Percentiles rank a stretch among this genome's conserved stretches.
These are phyloP conservation scores for Neuroterus valhalla DNA, from an alignment of 1,140 invertebrate genomes.

Conservation along the genomic window DNA sequence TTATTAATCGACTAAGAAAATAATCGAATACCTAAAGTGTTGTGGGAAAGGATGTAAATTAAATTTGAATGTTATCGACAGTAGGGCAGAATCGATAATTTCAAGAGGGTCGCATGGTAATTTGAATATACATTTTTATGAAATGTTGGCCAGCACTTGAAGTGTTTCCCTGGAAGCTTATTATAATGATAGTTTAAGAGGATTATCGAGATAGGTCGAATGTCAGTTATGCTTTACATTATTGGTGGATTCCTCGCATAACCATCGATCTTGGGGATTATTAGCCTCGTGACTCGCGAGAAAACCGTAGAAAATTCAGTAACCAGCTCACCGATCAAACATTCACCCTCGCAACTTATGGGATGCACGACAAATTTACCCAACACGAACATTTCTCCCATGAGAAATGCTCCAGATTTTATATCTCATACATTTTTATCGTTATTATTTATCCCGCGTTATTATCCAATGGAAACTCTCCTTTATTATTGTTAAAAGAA, in stretches of 20 bases:
- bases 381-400: too few relatives aligned
- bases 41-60: not conserved
- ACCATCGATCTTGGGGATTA: constrained; percentile 60
- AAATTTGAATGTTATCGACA: not conserved
- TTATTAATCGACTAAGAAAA: too few relatives aligned
- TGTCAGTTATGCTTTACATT: constrained; percentile 71
- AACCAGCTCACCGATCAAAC: constrained; percentile 10
- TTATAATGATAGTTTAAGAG: constrained; percentile 67
- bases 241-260: constrained; percentile 59
- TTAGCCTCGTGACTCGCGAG: constrained; percentile 31
- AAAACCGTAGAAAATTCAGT: constrained; percentile 42
- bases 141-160: constrained; percentile 65
- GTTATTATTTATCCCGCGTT: too few relatives aligned
- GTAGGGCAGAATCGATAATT: constrained; percentile 1
- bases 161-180: constrained; percentile 68
- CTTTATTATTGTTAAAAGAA: too few relatives aligned
- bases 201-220: constrained; percentile 69
- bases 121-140: constrained; percentile 61
- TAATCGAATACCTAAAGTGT: not conserved
- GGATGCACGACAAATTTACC: not conserved
- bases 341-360: constrained; percentile 28
- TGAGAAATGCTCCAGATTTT: too few relatives aligned
- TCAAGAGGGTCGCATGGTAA: not conserved
- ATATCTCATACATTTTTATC: too few relatives aligned
- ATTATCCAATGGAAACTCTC: too few relatives aligned